Evolutionary conservation across 2,113 vertebrate genomes (phyloP), one percentile per base, ranked within the genome.

Genomic region (Crocuta crocuta): DNA sequence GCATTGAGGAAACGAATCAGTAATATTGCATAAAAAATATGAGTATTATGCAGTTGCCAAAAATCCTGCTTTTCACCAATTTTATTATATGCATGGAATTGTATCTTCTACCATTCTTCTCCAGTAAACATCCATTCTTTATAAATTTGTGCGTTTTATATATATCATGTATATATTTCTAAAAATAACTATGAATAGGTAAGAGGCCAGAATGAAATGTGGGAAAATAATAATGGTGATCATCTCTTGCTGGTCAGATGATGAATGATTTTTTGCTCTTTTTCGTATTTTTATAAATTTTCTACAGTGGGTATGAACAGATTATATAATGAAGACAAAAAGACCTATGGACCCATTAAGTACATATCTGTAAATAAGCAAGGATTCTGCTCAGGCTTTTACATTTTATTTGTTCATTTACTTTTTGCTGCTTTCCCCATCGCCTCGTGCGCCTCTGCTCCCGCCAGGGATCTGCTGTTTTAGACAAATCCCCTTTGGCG

Each of bases 371-470:
- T 11, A 70, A 33, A n/a, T 66, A 23, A 93, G 10, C 8, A 55
- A 1, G 58, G 74, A 16, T 33, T 7, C 11, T 12, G 10, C 55
- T 53, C 13, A 24, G 19, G 24, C 16, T 79, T 66, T 4, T 50
- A 16, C 17, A 28, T 74, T 28, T 28, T 8, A 28, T 48, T 45
- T 23, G 9, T 28, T 45, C 3, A 26, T 76, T 48, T 43, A 39
- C 35, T 43, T 26, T 45, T 11, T 10, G 73, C n/a, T 24, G 1
- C 23, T 79, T 81, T 10, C 5, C 5, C 13, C 5, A 1, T 74
- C 13, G 0, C 39, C 5, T 68, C 17, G 43, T 21, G 17, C 6
- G 5, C 2, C 24, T 39, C 55, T 5, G 21, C 6, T 39, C 2
- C n/a, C 11, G 68, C 45, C 15, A 2, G 0, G 16, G 66, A 15